phyloP scores from a whole-genome alignment of 1,140 invertebrate species.

The Reticulitermes speratus region DNA sequence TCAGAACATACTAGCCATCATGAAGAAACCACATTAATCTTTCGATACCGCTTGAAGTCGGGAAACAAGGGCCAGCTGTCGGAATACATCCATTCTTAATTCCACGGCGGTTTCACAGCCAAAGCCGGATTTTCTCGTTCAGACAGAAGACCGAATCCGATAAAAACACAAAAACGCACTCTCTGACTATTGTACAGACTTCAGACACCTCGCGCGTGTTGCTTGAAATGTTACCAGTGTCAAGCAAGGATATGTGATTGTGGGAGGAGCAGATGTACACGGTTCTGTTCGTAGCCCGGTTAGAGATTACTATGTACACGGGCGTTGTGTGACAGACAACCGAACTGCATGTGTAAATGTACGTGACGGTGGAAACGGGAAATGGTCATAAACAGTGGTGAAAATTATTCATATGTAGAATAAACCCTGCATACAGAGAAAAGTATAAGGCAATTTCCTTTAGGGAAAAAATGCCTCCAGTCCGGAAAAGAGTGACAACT shows the following conservation, averaged over 20 bases:
- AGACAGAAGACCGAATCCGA: conserved; percentile 5
- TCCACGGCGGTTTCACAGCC: not conserved
- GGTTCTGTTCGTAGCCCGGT: no score
- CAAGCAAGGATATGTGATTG: not conserved
- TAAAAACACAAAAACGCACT: conserved; percentile 4
- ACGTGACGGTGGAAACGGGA: no score
- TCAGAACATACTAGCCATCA: not conserved
- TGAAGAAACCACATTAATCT: not conserved
- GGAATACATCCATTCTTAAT: conserved; percentile 10
- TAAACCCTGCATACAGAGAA: no score
- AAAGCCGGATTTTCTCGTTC: not conserved
- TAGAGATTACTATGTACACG: no score
- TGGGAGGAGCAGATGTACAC: no score
- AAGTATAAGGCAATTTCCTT: no score
- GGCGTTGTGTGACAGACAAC: no score
- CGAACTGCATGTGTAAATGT: no score
- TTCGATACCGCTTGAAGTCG: not conserved
- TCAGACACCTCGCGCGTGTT: not conserved
- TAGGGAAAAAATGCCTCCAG: no score
- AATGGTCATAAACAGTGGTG: no score
- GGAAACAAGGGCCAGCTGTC: not conserved
- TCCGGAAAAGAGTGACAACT: no score
- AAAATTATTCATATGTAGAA: no score
- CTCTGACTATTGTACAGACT: not conserved
- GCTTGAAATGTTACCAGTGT: not conserved